Conservation (phyloP, 2,797 vertebrate genomes). For the Mus minutoides region DNA sequence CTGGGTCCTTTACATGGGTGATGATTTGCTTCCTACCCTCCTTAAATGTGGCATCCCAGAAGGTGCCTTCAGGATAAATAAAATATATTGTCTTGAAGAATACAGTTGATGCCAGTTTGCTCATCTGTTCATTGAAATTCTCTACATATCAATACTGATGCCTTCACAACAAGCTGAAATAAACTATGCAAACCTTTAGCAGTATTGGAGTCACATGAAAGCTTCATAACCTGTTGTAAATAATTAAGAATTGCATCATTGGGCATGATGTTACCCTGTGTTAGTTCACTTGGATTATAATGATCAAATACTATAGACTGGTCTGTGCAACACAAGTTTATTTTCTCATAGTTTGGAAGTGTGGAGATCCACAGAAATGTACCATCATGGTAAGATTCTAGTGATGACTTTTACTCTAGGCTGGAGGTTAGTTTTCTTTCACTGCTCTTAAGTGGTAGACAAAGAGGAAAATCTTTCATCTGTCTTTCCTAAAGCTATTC, state of each 20-base stretch:
- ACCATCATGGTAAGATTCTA: background rate
- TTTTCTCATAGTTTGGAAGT: background rate
- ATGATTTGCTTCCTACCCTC: background rate
- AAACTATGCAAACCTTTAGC: background rate
- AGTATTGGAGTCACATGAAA: background rate
- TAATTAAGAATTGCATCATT: background rate
- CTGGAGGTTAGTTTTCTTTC: background rate
- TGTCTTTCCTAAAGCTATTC: background rate
- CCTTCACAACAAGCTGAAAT: constrained; percentile 44
- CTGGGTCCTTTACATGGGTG: constrained; percentile 57
- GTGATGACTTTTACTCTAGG: background rate
- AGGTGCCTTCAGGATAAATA: background rate
- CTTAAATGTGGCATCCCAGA: background rate
- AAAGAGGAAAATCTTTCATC: background rate
- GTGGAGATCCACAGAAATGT: background rate
- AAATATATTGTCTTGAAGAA: background rate
- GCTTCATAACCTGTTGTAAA: background rate
- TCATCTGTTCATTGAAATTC: constrained; percentile 31
- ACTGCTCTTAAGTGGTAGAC: background rate
- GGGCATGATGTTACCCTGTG: background rate
- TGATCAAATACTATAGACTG: constrained; percentile 1
- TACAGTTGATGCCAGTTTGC: background rate
- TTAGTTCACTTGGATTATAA: background rate
- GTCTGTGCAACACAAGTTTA: background rate
- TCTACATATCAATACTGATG: background rate